Evolutionary conservation across 2,113 vertebrate species (phyloP).

Genomic region (Oreotrochilus melanogaster): DNA sequence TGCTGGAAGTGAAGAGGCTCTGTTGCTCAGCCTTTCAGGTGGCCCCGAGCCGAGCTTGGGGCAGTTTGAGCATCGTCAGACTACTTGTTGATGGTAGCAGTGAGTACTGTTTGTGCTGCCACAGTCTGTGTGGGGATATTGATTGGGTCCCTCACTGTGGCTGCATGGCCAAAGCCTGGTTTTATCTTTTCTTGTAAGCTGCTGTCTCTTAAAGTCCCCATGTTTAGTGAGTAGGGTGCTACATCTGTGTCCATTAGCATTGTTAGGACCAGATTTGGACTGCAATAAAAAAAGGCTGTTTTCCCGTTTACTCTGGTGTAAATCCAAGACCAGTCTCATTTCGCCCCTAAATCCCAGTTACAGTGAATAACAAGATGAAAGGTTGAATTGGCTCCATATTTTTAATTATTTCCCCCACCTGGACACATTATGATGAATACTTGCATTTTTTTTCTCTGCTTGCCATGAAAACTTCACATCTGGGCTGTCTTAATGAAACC

Average conservation of each 20-base stretch:
- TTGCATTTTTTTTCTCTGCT: neutral
- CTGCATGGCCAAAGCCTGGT: accelerated
- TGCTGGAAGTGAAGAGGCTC: neutral
- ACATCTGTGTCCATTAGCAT: no score
- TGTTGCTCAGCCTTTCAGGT: neutral
- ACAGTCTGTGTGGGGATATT: neutral
- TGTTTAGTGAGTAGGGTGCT: neutral
- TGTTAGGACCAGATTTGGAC: accelerated
- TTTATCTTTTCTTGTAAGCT: neutral
- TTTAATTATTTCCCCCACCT: neutral
- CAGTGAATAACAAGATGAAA: neutral
- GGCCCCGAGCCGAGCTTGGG: neutral
- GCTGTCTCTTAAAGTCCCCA: neutral
- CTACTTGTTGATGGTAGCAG: neutral
- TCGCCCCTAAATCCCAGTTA: neutral
- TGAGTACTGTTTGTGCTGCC: neutral
- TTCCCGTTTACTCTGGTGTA: neutral
- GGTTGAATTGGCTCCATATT: neutral
- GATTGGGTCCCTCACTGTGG: neutral
- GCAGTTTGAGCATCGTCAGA: neutral
- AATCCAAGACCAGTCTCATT: neutral
- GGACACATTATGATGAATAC: neutral
- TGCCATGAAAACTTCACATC: neutral
- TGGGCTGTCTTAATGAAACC: neutral
- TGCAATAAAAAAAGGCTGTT: neutral